A percentile compares a stretch with the other conserved stretches of the same genome.
phyloP scores from a whole-genome alignment of 2,888 invertebrate genomes.

The Drosophila multiciliata region DNA sequence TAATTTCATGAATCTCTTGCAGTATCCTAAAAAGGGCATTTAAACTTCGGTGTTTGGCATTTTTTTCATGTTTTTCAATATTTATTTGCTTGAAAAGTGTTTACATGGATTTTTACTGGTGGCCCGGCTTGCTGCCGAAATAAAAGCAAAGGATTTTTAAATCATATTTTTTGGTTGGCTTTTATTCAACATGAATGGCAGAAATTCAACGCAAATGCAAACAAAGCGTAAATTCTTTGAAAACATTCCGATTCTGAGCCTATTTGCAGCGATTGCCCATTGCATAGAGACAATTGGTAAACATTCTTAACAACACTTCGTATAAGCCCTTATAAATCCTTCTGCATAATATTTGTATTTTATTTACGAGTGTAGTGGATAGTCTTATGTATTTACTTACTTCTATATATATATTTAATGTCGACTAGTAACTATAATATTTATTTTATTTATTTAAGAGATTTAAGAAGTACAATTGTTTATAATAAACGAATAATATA shows the following conservation, averaged over 20 bases:
- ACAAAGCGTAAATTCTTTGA: conserved; percentile 33
- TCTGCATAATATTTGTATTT: not conserved
- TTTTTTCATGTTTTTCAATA: conserved; percentile 16
- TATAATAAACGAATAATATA: not conserved
- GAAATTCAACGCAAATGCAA: conserved; percentile 22
- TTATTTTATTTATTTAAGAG: not conserved
- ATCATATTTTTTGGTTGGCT: conserved; percentile 25
- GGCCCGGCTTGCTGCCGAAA: conserved; percentile 21
- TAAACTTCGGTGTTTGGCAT: conserved; percentile 19
- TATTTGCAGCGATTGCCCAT: conserved; percentile 47
- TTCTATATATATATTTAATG: not conserved
- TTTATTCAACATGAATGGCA: conserved; percentile 43
- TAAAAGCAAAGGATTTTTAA: conserved; percentile 6
- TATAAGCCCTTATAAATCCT: not conserved
- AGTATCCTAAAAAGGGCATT: conserved; percentile 12
- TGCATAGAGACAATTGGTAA: conserved; percentile 29
- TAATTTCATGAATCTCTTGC: not conserved
- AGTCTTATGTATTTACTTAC: not conserved
- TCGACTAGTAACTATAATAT: not conserved
- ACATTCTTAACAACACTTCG: conserved; percentile 32
- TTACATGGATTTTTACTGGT: conserved; percentile 46
- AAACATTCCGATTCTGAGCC: conserved; percentile 21
- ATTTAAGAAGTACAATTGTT: not conserved
- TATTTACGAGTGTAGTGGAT: not conserved
- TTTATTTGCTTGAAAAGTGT: conserved; percentile 59